Base-by-base conservation (phyloP, 2,797 vertebrate species). In the Notolepis coatsorum region DNA sequence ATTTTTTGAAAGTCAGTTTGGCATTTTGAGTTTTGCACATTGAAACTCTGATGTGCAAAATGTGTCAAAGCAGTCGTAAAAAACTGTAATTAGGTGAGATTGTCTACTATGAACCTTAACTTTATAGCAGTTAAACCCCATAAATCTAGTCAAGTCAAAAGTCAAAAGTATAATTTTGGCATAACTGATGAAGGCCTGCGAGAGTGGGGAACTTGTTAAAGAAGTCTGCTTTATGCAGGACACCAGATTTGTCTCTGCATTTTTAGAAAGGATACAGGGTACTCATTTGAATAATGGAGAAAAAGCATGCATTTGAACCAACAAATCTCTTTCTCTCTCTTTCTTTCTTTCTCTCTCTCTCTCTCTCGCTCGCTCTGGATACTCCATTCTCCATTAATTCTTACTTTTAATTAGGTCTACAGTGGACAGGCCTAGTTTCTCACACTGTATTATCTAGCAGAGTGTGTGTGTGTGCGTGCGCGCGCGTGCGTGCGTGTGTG, bases 361-460 rank as follows among this genome's bases (percentile, higher is more conserved):
- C 65, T 74, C 71, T 55, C 18, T 12, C 5, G 79, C 80, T 84
- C 87, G 83, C 81, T 73, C 73, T 67, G 86, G 82, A 85, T 87
- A 81, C 77, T 79, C 80, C 60, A 81, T 85, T 90, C 84, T 90
- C 89, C 90, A 91, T 92, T 92, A 88, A 91, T 92, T 91, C 90
- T 91, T 87, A 82, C 86, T 91, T 92, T 93, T 93, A 94, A 93
- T 92, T 91, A 92, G 91, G 90, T 91, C 89, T 93, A 85, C 90
- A 86, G 81, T 90, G 89, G 89, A 92, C 90, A 92, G 89, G 88
- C 89, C 90, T 91, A 92, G 80, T 92, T 93, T 90, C 88, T 91
- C 88, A 88, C 85, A 84, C 77, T 73, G 82, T 77, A 87, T 89
- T 88, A 90, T 91, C 87, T 82, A 64, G 86, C 71, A 80, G 79